phyloP scores from a whole-genome alignment of 2,888 invertebrate genomes.

The Trissolcus brochymenae region DNA sequence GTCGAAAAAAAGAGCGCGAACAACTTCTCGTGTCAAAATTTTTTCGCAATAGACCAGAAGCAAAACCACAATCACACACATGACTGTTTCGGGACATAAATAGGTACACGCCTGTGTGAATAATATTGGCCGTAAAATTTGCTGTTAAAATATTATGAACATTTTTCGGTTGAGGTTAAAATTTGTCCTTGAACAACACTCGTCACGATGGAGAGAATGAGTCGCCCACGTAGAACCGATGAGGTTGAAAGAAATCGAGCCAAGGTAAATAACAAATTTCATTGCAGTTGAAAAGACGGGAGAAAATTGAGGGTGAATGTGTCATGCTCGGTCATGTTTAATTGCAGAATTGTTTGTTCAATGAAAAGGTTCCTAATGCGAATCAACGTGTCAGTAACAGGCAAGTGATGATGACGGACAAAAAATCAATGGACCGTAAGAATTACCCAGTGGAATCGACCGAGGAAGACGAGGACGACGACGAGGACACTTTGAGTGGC shows the following conservation, averaged over 20 bases:
- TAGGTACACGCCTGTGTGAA: too few species aligned
- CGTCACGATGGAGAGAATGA: neutral
- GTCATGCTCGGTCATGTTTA: too few species aligned
- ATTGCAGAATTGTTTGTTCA: neutral
- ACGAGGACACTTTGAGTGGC: slow-evolving; percentile 50
- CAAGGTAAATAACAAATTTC: slow-evolving; percentile 13
- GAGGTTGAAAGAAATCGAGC: slow-evolving; percentile 5
- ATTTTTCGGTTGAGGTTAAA: neutral
- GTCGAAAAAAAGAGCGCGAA: neutral
- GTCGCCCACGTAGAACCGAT: neutral
- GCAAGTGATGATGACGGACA: slow-evolving; percentile 8
- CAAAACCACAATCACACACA: too few species aligned
- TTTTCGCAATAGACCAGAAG: slow-evolving; percentile 1
- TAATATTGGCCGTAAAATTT: neutral
- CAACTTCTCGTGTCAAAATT: slow-evolving; percentile 41
- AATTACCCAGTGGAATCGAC: slow-evolving; percentile 12
- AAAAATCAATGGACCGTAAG: slow-evolving; percentile 16
- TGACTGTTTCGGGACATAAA: too few species aligned
- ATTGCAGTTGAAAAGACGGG: neutral
- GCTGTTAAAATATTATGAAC: neutral
- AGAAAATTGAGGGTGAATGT: too few species aligned
- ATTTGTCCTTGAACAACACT: neutral
- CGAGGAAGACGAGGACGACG: slow-evolving; percentile 56
- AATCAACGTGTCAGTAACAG: slow-evolving; percentile 14
- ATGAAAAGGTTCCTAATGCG: neutral